These are phyloP conservation scores for Ctenopoma kingsleyae DNA, from an alignment of 2,797 vertebrate species.

Conservation along the genomic window DNA sequence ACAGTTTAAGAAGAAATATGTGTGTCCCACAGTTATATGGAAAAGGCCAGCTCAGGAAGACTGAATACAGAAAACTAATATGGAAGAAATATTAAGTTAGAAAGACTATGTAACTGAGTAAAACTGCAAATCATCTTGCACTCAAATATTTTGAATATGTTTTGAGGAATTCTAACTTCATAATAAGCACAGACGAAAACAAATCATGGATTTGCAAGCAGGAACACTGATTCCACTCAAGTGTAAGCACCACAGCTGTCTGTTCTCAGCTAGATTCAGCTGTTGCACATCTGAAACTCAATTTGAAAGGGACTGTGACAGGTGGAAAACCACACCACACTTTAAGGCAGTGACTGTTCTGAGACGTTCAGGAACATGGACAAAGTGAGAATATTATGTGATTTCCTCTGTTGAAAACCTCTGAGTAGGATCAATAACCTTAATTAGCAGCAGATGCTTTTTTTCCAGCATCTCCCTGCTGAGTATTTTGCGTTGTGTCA, in stretches of 20 bases:
- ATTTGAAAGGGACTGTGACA: slow-evolving; percentile 34
- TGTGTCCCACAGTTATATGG: slow-evolving; percentile 18
- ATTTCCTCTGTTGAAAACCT: slow-evolving; percentile 8
- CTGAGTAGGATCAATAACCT: slow-evolving; percentile 24
- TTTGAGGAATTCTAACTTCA: slow-evolving; percentile 31
- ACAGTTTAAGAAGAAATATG: slow-evolving; percentile 19
- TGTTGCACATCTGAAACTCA: slow-evolving; percentile 45
- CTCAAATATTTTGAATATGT: slow-evolving; percentile 14
- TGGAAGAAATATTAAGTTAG: neutral
- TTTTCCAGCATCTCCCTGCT: neutral
- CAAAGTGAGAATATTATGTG: neutral
- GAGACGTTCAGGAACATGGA: neutral
- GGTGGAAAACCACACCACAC: slow-evolving; percentile 19
- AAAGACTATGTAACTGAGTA: neutral
- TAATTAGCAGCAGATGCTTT: slow-evolving; percentile 36
- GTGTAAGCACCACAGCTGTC: slow-evolving; percentile 42
- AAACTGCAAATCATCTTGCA: slow-evolving; percentile 8
- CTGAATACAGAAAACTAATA: neutral
- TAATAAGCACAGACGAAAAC: slow-evolving; percentile 29
- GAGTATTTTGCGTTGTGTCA: slow-evolving; percentile 33
- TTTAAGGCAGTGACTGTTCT: neutral
- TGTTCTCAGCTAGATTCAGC: slow-evolving; percentile 40
- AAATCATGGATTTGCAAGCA: slow-evolving; percentile 33
- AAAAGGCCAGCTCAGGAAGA: neutral
- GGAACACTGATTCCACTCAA: slow-evolving; percentile 27